A percentile compares a stretch with the other conserved stretches of the same genome.
Conservation (phyloP, 2,113 vertebrate species). For the Felis chaus region DNA sequence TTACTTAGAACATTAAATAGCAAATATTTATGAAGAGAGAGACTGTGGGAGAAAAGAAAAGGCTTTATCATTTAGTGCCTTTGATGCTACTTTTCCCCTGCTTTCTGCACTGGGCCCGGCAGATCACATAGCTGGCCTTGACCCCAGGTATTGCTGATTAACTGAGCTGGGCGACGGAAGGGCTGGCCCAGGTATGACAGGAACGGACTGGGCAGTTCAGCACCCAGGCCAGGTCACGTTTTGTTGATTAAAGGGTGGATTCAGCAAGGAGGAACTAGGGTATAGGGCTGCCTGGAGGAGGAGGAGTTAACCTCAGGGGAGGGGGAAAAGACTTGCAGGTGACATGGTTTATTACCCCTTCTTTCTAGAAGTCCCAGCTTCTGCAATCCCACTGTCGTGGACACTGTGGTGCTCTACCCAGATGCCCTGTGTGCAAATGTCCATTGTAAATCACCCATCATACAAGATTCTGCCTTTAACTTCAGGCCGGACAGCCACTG, state of each 20-base stretch:
- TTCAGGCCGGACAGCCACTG: not conserved
- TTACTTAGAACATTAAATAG: not conserved
- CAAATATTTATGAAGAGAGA: not conserved
- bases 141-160: not conserved
- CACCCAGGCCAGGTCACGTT: too few species aligned
- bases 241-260: not conserved
- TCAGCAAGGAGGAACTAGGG: not conserved
- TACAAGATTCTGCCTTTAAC: not conserved
- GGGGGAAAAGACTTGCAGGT: not conserved
- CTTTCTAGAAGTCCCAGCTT: not conserved
- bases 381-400: not conserved
- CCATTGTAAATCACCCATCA: not conserved
- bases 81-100: not conserved
- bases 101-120: not conserved
- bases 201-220: not conserved
- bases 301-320: not conserved
- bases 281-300: not conserved
- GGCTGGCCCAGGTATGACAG: not conserved
- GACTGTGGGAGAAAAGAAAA: not conserved
- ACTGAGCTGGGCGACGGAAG: not conserved
- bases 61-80: not conserved
- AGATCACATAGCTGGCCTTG: not conserved
- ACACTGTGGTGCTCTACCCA: accelerated
- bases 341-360: not conserved
- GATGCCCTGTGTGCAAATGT: not conserved